Percentiles rank a stretch among this genome's conserved stretches.
Conservation (phyloP, 2,888 invertebrate genomes). For the Hyalella azteca region DNA sequence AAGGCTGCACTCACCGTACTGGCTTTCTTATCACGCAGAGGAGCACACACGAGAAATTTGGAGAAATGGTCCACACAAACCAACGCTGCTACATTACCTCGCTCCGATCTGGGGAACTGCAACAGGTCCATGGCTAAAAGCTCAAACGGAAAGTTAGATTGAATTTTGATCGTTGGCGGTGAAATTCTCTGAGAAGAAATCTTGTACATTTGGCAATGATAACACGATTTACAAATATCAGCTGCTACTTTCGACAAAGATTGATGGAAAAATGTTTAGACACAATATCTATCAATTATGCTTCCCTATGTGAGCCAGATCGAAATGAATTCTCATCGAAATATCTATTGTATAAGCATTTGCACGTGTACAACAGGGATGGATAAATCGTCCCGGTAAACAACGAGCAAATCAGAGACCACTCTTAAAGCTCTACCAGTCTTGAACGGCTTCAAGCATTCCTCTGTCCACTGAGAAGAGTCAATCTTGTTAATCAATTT, state of each 20-base stretch:
- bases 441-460: not conserved
- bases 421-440: not conserved
- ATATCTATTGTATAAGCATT: not conserved
- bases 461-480: not conserved
- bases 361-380: not conserved
- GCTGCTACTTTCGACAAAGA: not conserved
- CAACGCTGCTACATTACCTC: not conserved
- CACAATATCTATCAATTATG: not conserved
- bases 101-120: not conserved
- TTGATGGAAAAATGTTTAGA: not conserved
- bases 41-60: too few species aligned
- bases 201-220: too few species aligned
- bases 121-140: not conserved
- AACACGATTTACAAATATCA: too few species aligned
- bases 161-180: not conserved
- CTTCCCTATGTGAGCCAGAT: not conserved
- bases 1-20: too few species aligned
- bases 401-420: not conserved
- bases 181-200: not conserved
- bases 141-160: too few species aligned
- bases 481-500: not conserved
- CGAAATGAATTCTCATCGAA: not conserved
- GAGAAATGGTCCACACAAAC: not conserved
- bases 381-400: not conserved
- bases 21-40: too few species aligned